phyloP scores from a whole-genome alignment of 2,888 invertebrate genomes.

The Troides helena region DNA sequence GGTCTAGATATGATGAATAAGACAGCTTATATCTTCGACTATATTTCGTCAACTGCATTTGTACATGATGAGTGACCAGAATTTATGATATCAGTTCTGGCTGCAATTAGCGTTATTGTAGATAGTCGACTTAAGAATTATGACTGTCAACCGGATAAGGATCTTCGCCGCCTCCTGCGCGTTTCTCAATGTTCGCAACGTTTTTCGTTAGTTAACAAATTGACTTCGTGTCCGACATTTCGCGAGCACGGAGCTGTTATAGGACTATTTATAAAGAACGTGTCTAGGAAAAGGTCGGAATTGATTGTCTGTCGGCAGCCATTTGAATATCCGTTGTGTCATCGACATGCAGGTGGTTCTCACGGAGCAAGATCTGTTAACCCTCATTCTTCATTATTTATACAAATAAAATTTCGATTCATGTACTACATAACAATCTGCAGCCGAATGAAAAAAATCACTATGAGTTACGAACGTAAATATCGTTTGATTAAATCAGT shows the following conservation, averaged over 20 bases:
- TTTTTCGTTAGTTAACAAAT: slow-evolving; percentile 66
- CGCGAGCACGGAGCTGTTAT: slow-evolving; percentile 73
- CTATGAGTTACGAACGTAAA: slow-evolving; percentile 42
- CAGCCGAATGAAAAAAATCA: slow-evolving; percentile 44
- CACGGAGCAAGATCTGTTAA: slow-evolving; percentile 72
- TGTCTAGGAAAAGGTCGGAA: slow-evolving; percentile 78
- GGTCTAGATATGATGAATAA: not conserved
- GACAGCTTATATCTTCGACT: not conserved
- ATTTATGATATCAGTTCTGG: not conserved
- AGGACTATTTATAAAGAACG: slow-evolving; percentile 79
- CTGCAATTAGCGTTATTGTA: not conserved
- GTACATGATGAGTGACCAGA: no score
- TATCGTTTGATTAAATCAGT: slow-evolving; percentile 63
- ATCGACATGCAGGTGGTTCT: slow-evolving; percentile 69
- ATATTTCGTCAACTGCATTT: no score
- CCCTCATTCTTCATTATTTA: slow-evolving; percentile 48
- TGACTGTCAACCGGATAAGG: slow-evolving; percentile 43
- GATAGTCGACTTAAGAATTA: slow-evolving; percentile 40
- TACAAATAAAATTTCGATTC: not conserved
- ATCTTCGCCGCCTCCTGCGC: slow-evolving; percentile 48
- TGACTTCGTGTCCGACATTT: slow-evolving; percentile 78
- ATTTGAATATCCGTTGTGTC: slow-evolving; percentile 76
- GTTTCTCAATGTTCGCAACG: slow-evolving; percentile 71
- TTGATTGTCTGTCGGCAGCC: slow-evolving; percentile 77
- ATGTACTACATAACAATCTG: slow-evolving; percentile 29